phyloP scores from a whole-genome alignment of 1,140 invertebrate species.

The Calliopsis andreniformis region DNA sequence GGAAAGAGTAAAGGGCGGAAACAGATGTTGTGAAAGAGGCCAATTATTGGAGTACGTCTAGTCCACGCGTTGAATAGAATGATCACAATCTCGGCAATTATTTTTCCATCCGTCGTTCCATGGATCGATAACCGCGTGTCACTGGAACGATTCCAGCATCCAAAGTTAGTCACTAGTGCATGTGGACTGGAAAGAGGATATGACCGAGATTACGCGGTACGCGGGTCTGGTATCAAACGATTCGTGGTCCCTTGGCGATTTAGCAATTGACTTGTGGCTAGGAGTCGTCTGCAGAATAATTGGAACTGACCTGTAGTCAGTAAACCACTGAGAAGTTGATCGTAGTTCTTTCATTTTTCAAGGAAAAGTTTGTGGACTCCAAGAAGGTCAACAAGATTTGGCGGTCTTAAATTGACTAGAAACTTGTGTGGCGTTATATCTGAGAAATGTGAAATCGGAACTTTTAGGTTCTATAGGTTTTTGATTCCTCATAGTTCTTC shows the following conservation, averaged over 20 bases:
- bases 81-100: constrained; percentile 46
- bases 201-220: constrained; percentile 65
- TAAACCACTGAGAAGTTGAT: neutral
- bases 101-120: constrained; percentile 34
- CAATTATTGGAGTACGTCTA: neutral
- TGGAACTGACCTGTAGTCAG: constrained; percentile 15
- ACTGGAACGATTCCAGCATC: constrained; percentile 41
- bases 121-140: constrained; percentile 53
- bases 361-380: too few relatives aligned
- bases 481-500: too few relatives aligned
- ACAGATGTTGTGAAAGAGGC: neutral
- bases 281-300: constrained; percentile 47
- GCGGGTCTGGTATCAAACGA: constrained; percentile 39
- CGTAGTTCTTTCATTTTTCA: neutral
- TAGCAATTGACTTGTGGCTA: constrained; percentile 68
- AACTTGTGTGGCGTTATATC: too few relatives aligned
- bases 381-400: too few relatives aligned
- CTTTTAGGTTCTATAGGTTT: too few relatives aligned
- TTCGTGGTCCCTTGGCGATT: constrained; percentile 64
- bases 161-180: constrained; percentile 42
- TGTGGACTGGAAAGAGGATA: constrained; percentile 64
- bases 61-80: constrained; percentile 7
- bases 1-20: neutral
- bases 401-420: too few relatives aligned
- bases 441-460: too few relatives aligned